Conservation (phyloP, 2,888 invertebrate species). For the Epiblema foenella region DNA sequence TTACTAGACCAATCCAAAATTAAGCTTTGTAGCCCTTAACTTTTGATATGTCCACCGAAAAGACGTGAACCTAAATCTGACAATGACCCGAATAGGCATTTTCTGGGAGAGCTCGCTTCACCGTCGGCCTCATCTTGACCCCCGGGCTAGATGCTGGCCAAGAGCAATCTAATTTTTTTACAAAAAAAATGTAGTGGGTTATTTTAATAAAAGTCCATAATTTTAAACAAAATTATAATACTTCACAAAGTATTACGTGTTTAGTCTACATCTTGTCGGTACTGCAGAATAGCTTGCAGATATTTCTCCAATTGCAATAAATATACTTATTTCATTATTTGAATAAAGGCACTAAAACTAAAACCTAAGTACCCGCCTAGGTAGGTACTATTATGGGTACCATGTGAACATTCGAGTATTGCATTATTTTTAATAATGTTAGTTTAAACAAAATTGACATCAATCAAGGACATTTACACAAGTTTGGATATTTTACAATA, state of each 20-base stretch:
- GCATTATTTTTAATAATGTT: neutral
- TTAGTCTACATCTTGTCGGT: conserved; percentile 20
- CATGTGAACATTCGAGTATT: neutral
- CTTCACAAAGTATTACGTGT: conserved; percentile 31
- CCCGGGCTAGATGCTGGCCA: no score
- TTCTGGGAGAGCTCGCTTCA: no score
- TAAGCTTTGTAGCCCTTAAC: no score
- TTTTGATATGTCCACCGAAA: no score
- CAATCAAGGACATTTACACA: conserved; percentile 23
- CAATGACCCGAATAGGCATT: no score
- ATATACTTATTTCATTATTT: conserved; percentile 19
- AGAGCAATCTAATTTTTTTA: neutral
- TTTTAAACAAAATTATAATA: conserved; percentile 35
- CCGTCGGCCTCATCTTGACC: no score
- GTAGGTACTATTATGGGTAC: conserved; percentile 7
- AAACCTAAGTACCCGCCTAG: conserved; percentile 8
- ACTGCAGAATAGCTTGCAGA: conserved; percentile 27
- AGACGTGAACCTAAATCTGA: no score
- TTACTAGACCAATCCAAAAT: no score
- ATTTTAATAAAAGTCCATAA: conserved; percentile 2
- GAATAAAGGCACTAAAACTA: conserved; percentile 32
- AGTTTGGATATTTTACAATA: conserved; percentile 19
- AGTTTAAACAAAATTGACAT: neutral
- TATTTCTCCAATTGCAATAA: conserved; percentile 34
- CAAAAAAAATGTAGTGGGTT: no score